Conservation (phyloP, 2,797 vertebrate species). For the Acanthopagrus latus region DNA sequence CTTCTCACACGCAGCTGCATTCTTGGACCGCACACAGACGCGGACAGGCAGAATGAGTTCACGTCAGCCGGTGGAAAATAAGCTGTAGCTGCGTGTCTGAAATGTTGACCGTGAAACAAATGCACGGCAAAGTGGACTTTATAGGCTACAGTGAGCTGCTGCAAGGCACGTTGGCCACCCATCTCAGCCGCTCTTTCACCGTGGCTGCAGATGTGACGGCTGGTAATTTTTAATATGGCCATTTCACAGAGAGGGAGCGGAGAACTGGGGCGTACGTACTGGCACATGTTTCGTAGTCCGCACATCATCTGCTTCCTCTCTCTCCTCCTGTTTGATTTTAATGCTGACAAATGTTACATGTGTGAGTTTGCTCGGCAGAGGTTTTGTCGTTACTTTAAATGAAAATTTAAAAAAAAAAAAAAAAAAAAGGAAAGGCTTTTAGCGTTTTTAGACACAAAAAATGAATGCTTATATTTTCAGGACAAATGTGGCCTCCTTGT, state of each 20-base stretch:
- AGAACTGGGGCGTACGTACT: conserved; percentile 1
- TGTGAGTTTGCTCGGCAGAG: conserved; percentile 26
- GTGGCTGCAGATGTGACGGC: conserved; percentile 39
- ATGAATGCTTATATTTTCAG: not conserved
- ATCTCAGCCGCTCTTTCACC: conserved; percentile 26
- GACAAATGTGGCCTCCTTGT: not conserved
- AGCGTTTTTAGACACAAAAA: not conserved
- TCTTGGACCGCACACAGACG: conserved; percentile 53
- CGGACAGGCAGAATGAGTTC: conserved; percentile 59
- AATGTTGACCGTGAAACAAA: conserved; percentile 61
- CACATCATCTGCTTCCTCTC: conserved; percentile 43
- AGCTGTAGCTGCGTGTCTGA: conserved; percentile 66
- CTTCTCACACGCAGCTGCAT: conserved; percentile 68
- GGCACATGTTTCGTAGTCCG: conserved; percentile 47
- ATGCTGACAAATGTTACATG: conserved; percentile 22
- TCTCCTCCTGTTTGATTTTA: conserved; percentile 39
- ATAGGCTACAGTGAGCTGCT: conserved; percentile 44
- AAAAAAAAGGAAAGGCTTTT: too few species aligned
- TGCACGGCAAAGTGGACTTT: conserved; percentile 54
- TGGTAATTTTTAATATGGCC: conserved; percentile 21
- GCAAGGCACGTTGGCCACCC: conserved; percentile 43
- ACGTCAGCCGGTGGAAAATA: conserved; percentile 68
- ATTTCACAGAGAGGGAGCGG: conserved; percentile 23
- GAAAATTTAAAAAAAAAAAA: not conserved
- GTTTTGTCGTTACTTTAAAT: not conserved